Base-by-base conservation (phyloP, 2,888 invertebrate genomes). In the Melieria crassipennis region DNA sequence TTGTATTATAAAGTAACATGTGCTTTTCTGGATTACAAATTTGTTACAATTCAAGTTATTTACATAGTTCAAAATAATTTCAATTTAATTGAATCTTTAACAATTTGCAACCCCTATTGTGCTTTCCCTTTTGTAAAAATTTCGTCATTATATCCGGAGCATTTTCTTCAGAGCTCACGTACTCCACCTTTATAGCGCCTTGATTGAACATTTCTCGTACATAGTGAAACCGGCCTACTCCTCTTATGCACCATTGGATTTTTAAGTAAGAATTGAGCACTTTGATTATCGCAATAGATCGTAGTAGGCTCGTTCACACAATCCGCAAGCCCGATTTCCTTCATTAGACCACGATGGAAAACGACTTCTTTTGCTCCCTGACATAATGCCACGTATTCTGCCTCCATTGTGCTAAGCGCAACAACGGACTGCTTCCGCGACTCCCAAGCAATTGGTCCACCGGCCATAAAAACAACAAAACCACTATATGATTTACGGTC, bases 311-410 rank as follows among this genome's bases (percentile, higher is more conserved):
- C 4, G 3, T 50, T 42, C 4, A 57, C 11, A 50, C 45, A 11
- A 7, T 56, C 7, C 4, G 62, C 30, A 45, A 69, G 65, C 1
- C 57, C 65, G 60, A 73, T 69, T 65, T 73, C 71, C 30, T n/a
- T 52, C 46, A 73, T 56, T 61, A 76, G 60, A 42, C 60, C 57
- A 45, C 73, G 50, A 4, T 56, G 62, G 45, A 75, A 73, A 9
- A 62, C 63, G 10, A 73, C 60, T 55, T 71, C 73, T 42, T 73
- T 75, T 10, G 57, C 10, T 5, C 57, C 57, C 57, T 13, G 16
- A n/a, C 57, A n/a, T 42, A n/a, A n/a, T 10, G 70, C 72, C 6
- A 76, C 66, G 11, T 76, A 76, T 58, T 77, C 74, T 0, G 75
- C 77, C 48, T 75, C 74, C 75, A 74, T 75, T 43, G 70, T 65